These are phyloP conservation scores for Oceanites oceanicus DNA, from an alignment of 2,113 vertebrate species.

Conservation along the genomic window DNA sequence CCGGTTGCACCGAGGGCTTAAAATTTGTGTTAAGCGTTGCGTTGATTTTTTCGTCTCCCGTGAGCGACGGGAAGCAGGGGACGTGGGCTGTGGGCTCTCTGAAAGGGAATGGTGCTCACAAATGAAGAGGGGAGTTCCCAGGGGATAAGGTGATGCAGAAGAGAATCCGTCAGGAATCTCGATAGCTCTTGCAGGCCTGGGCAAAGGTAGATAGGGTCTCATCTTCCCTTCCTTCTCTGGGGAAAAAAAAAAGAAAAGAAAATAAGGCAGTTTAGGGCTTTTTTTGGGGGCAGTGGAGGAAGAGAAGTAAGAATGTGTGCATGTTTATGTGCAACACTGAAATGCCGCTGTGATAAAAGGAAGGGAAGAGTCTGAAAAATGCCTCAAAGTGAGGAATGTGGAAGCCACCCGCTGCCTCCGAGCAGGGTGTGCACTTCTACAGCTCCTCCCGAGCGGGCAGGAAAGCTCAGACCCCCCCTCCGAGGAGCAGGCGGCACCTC, in stretches of 20 bases:
- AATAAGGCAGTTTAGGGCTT: not conserved
- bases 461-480: not conserved
- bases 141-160: not conserved
- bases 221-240: not conserved
- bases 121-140: not conserved
- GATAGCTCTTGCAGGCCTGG: not conserved
- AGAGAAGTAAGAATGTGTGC: fast-evolving
- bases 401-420: not conserved
- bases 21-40: fast-evolving
- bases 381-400: not conserved
- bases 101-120: not conserved
- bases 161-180: not conserved
- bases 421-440: not conserved
- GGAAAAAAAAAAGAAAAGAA: not conserved
- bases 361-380: not conserved
- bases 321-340: fast-evolving
- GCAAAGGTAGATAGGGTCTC: too few relatives aligned
- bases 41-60: not conserved
- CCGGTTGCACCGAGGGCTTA: not conserved
- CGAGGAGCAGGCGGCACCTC: not conserved
- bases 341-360: not conserved
- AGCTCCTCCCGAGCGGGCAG: not conserved
- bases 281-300: fast-evolving
- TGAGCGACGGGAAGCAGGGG: fast-evolving
- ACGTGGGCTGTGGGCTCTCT: fast-evolving